Base-by-base conservation (phyloP, 2,797 vertebrate genomes). In the Nothura maculosa region DNA sequence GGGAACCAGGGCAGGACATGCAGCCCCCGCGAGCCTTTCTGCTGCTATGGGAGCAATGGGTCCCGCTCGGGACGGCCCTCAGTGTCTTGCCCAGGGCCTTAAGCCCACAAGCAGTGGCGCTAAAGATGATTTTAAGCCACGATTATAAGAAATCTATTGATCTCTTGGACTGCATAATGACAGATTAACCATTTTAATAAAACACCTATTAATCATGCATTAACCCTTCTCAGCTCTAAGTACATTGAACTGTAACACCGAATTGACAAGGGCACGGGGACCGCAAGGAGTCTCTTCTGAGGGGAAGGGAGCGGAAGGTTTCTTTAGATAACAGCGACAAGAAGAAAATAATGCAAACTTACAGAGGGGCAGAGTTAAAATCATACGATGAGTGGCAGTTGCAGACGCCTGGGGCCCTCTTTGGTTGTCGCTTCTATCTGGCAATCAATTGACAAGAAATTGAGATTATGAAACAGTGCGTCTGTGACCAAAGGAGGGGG, bases 401-500 rank as follows among this genome's bases (percentile, higher is more conserved):
- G 95, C 94, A 96, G 97, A 97, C 83, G 94, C 95, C 89, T 96
- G 96, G 85, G 96, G 94, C 96, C 95, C 97, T 96, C 96, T 96
- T 96, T 97, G 96, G 96, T 92, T 97, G 96, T 97, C 92, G 95
- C 96, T 97, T 97, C 96, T 97, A 96, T 97, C 97, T 97, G 97
- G 97, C 97, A 97, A 97, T 97, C 94, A 97, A 97, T 96, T 92
- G 95, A 97, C 97, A 97, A 96, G 97, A 97, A 96, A 97, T 96
- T 95, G 96, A 94, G 95, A 97, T 97, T 96, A 96, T 96, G 95
- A 96, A 96, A 96, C 91, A 95, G 94, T 75, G 68, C 4, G 48
- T 79, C 95, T 87, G 74, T 84, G 83, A 94, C 60, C 72, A 94
- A 79, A 96, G 89, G 87, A 90, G 94, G 61, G 1, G 38, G 93